phyloP scores from a whole-genome alignment of 2,888 invertebrate genomes.

The Epirrita christyi region DNA sequence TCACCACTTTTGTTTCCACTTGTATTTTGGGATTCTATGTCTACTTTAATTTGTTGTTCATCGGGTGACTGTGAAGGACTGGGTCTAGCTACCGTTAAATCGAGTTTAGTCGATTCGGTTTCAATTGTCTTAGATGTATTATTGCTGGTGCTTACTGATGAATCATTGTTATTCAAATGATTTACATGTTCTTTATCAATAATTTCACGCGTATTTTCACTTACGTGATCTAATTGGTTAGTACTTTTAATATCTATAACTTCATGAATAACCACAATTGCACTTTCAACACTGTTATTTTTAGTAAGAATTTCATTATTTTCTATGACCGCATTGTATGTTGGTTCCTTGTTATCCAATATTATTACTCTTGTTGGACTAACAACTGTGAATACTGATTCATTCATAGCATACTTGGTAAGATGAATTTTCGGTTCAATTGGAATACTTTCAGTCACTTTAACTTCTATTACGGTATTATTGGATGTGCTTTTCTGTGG shows the following conservation, averaged over 20 bases:
- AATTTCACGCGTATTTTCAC: slow-evolving; percentile 10
- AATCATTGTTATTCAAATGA: background rate
- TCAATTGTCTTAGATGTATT: background rate
- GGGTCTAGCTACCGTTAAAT: background rate
- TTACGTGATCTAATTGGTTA: slow-evolving; percentile 5
- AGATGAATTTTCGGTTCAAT: slow-evolving; percentile 30
- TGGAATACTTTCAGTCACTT: slow-evolving; percentile 7
- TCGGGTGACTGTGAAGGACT: background rate
- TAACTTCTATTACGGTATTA: slow-evolving; percentile 1
- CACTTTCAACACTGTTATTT: slow-evolving; percentile 17
- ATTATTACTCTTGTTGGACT: slow-evolving; percentile 50
- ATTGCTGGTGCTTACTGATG: background rate
- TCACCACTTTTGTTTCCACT: background rate
- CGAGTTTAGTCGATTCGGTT: background rate
- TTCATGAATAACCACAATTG: slow-evolving; percentile 14
- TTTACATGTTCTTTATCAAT: slow-evolving; percentile 7
- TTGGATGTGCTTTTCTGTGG: slow-evolving; percentile 9
- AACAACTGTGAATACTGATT: slow-evolving; percentile 46
- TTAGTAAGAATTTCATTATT: slow-evolving; percentile 39
- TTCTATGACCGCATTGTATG: slow-evolving; percentile 55
- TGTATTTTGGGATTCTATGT: slow-evolving; percentile 1
- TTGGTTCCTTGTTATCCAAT: slow-evolving; percentile 49
- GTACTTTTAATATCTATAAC: background rate
- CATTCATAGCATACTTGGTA: slow-evolving; percentile 48
- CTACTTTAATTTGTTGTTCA: slow-evolving; percentile 2